These are phyloP conservation scores for Rhingia rostrata DNA, from an alignment of 2,888 invertebrate species.

Conservation along the genomic window DNA sequence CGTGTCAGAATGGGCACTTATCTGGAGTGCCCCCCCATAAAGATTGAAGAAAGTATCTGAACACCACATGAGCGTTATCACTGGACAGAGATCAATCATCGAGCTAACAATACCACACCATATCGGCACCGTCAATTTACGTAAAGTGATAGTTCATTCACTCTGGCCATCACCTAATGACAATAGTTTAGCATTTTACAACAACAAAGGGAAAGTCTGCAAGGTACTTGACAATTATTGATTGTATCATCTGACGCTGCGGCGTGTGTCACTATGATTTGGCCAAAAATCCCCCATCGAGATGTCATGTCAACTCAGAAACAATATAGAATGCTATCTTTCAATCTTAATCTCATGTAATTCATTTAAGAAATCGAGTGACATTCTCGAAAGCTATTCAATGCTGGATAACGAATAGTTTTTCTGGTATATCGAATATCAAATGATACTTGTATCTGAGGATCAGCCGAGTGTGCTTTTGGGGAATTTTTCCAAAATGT, in stretches of 20 bases:
- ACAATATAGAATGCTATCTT: conserved; percentile 61
- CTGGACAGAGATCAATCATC: conserved; percentile 67
- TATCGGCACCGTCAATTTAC: conserved; percentile 29
- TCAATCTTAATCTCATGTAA: conserved; percentile 69
- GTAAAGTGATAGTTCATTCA: conserved; percentile 68
- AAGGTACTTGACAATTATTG: conserved; percentile 72
- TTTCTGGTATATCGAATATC: conserved; percentile 53
- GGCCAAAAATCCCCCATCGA: conserved; percentile 56
- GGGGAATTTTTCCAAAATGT: conserved; percentile 23
- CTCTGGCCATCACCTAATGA: conserved; percentile 42
- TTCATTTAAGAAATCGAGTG: conserved; percentile 67
- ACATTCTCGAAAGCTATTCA: conserved; percentile 67
- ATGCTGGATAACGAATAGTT: conserved; percentile 9
- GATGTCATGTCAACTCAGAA: conserved; percentile 71
- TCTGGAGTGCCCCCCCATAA: conserved; percentile 45
- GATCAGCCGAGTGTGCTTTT: conserved; percentile 55
- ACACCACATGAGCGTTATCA: conserved; percentile 51
- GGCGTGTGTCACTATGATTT: conserved; percentile 33
- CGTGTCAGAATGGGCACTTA: conserved; percentile 13
- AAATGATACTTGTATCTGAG: conserved; percentile 49
- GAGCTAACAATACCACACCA: conserved; percentile 15
- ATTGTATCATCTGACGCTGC: conserved; percentile 65
- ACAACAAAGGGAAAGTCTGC: conserved; percentile 71
- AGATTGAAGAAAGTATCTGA: conserved; percentile 48
- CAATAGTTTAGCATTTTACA: conserved; percentile 63